Evolutionary conservation across 2,113 vertebrate species (phyloP).

Genomic region (Ictalurus punctatus): DNA sequence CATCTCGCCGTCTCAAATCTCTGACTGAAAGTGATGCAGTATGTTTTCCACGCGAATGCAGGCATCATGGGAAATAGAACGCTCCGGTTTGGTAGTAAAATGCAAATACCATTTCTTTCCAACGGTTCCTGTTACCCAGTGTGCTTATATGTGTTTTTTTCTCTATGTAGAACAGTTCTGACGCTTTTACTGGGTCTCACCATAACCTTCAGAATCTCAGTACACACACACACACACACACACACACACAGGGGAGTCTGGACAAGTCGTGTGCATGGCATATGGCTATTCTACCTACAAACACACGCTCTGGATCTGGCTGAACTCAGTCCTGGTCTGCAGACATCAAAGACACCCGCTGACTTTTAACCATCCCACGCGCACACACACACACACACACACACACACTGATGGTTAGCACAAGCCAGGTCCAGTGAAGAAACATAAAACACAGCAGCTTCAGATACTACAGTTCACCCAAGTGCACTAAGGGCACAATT

Average conservation of each 20-base stretch:
- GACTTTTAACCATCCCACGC: not conserved
- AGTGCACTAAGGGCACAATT: not conserved
- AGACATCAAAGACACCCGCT: slow-evolving; percentile 8
- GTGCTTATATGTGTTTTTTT: not conserved
- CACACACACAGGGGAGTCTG: slow-evolving; percentile 7
- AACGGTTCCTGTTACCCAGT: not conserved
- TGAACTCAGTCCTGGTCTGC: not conserved
- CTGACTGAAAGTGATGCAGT: not conserved
- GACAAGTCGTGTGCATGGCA: not conserved
- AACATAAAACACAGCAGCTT: slow-evolving; percentile 9
- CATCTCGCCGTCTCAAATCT: not conserved
- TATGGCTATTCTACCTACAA: not conserved
- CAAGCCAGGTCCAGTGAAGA: not conserved
- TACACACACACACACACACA: slow-evolving; percentile 47
- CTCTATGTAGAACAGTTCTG: not conserved
- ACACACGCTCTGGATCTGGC: not conserved
- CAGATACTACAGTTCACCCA: not conserved
- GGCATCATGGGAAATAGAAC: not conserved
- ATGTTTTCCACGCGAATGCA: not conserved
- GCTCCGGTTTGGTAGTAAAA: not conserved
- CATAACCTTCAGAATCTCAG: not conserved
- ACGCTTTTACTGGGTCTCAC: not conserved
- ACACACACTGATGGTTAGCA: slow-evolving; percentile 5
- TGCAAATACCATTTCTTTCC: not conserved
- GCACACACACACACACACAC: slow-evolving; percentile 33